Percentiles rank a stretch among this genome's conserved stretches.
Evolutionary conservation across 2,113 vertebrate species (phyloP).

Genomic region (Pomatorhinus ruficollis): DNA sequence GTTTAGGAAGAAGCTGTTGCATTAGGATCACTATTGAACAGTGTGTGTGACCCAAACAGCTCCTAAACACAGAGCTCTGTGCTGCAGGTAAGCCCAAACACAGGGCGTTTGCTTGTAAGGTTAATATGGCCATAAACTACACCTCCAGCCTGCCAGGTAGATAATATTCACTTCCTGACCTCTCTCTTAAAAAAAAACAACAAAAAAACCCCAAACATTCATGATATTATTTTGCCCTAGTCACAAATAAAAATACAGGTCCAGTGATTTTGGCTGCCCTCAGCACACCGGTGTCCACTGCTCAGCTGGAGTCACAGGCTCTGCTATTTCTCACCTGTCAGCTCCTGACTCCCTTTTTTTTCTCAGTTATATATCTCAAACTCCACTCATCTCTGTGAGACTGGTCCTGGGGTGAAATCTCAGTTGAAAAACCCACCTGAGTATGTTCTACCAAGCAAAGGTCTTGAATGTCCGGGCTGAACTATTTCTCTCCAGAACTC

Average conservation of each 20-base stretch:
- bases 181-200: background rate
- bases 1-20: background rate
- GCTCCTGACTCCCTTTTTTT: background rate
- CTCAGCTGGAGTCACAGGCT: background rate
- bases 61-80: background rate
- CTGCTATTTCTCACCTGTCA: background rate
- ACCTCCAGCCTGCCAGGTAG: background rate
- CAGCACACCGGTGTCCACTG: rapidly evolving
- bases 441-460: background rate
- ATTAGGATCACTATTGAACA: background rate
- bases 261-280: background rate
- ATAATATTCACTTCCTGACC: background rate
- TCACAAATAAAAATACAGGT: background rate
- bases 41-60: background rate
- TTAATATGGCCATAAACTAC: background rate
- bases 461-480: rapidly evolving
- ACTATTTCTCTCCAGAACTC: background rate
- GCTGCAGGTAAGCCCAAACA: background rate
- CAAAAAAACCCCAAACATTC: background rate
- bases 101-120: background rate
- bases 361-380: background rate
- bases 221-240: background rate
- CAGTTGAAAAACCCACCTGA: background rate
- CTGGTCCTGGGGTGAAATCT: background rate
- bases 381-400: background rate